Evolutionary conservation across 2,888 invertebrate species (phyloP).

Genomic region (Pseudanteris insignis): DNA sequence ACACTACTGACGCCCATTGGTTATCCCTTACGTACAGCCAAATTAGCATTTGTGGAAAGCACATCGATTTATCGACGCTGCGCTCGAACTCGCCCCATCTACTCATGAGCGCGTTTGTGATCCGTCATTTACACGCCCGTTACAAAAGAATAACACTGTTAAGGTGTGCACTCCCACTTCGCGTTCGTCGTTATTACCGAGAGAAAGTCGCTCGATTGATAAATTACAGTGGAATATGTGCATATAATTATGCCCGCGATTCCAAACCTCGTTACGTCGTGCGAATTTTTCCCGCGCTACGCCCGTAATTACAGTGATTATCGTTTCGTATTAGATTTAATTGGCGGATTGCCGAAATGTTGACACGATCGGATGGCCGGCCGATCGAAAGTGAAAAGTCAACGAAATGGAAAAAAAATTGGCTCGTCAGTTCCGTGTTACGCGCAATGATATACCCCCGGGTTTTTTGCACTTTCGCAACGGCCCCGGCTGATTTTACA

Average conservation of each 20-base stretch:
- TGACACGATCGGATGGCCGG: too few relatives aligned
- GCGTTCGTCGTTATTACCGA: constrained; percentile 18
- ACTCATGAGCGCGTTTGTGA: constrained; percentile 16
- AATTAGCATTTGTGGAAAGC: too few relatives aligned
- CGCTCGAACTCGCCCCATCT: too few relatives aligned
- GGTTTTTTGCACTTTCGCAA: constrained; percentile 19
- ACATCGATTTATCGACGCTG: too few relatives aligned
- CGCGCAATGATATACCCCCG: background rate
- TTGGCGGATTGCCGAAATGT: constrained; percentile 20
- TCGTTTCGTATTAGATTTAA: constrained; percentile 17
- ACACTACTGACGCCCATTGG: too few relatives aligned
- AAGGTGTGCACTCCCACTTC: too few relatives aligned
- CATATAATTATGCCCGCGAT: constrained; percentile 28
- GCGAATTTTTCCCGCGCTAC: too few relatives aligned
- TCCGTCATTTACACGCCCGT: constrained; percentile 23
- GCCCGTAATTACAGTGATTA: constrained; percentile 9
- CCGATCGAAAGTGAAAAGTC: constrained; percentile 22
- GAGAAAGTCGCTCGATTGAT: constrained; percentile 37
- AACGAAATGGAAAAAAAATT: too few relatives aligned
- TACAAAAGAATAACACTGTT: constrained; percentile 15
- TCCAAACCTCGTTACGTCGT: constrained; percentile 19
- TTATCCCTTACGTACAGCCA: too few relatives aligned
- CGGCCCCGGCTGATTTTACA: constrained; percentile 18
- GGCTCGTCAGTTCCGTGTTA: too few relatives aligned
- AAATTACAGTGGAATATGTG: constrained; percentile 34